A percentile compares a stretch with the other conserved stretches of the same genome.
These are phyloP conservation scores for Artibeus jamaicensis DNA, from an alignment of 2,797 vertebrate species.

Conservation along the genomic window DNA sequence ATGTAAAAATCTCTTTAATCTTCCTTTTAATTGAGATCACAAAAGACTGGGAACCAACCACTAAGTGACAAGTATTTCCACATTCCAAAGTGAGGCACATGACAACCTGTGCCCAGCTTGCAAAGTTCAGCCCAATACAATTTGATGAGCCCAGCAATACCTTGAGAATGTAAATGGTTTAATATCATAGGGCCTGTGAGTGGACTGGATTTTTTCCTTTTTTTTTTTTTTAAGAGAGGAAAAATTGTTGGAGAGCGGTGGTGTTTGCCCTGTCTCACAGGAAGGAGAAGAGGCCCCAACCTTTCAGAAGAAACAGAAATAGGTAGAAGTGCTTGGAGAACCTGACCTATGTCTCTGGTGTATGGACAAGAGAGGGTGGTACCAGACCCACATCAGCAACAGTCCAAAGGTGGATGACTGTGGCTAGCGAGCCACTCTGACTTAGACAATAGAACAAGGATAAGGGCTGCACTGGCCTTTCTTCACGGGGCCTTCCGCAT, in stretches of 20 bases:
- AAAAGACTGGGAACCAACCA: neutral
- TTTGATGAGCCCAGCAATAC: neutral
- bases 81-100: neutral
- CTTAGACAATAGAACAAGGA: neutral
- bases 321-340: neutral
- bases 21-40: neutral
- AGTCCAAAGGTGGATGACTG: neutral
- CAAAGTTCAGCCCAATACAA: neutral
- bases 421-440: neutral
- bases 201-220: neutral
- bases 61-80: neutral
- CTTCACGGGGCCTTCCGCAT: neutral
- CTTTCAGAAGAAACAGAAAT: neutral
- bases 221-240: neutral
- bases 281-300: neutral
- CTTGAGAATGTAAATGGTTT: neutral
- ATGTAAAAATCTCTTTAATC: neutral
- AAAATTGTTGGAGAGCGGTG: neutral
- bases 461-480: neutral
- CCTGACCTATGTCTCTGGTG: neutral
- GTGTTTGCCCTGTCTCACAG: neutral
- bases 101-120: neutral
- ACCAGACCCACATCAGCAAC: neutral
- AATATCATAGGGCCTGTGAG: neutral
- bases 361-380: neutral